A percentile compares a stretch with the other conserved stretches of the same genome.
Evolutionary conservation across 2,797 vertebrate genomes (phyloP).

Genomic region (Pipistrellus nathusii): DNA sequence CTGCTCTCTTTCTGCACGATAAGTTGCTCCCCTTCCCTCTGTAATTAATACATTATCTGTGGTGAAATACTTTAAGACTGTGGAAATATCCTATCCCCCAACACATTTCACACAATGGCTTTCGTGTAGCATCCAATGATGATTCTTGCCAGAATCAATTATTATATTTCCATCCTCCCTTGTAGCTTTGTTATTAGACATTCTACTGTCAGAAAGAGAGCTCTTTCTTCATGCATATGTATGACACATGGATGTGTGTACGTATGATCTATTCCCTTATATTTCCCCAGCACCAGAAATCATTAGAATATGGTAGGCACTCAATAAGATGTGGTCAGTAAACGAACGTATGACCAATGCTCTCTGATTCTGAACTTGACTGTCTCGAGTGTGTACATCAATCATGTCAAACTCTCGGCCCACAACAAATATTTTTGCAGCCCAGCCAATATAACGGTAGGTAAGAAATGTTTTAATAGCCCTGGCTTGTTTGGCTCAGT

Average conservation of each 20-base stretch:
- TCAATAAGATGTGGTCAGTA: neutral
- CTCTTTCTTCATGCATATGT: neutral
- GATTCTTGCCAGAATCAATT: neutral
- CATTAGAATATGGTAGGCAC: neutral
- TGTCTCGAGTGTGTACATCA: neutral
- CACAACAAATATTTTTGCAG: too few relatives aligned
- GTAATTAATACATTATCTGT: neutral
- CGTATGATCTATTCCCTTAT: neutral
- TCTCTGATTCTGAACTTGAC: neutral
- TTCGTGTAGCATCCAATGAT: neutral
- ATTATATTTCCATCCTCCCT: neutral
- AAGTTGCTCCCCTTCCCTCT: neutral
- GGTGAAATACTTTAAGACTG: neutral
- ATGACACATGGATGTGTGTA: neutral
- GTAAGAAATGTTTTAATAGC: too few relatives aligned
- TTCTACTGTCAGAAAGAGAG: neutral
- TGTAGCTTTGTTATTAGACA: neutral
- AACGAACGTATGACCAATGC: neutral
- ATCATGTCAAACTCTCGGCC: too few relatives aligned
- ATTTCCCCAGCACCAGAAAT: constrained; percentile 12
- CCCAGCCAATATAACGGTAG: too few relatives aligned
- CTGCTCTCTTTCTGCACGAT: neutral
- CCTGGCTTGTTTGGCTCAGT: too few relatives aligned
- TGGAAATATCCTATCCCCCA: neutral
- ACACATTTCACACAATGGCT: neutral